Base-by-base conservation (phyloP, 2,113 vertebrate genomes). In the Miniopterus natalensis region DNA sequence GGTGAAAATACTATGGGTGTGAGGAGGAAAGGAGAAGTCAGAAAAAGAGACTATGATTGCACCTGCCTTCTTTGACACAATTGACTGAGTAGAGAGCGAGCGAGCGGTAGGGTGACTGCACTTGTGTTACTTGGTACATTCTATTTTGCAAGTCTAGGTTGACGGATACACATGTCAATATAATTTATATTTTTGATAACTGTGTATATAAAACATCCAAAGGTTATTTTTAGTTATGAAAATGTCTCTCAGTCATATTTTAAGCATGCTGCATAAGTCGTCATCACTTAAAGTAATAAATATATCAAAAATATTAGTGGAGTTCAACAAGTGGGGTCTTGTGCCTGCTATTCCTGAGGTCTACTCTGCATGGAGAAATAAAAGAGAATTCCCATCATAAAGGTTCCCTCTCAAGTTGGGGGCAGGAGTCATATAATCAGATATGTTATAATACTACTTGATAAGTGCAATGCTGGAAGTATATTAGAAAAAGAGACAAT, bases 281-380 rank as follows among this genome's bases (percentile, higher is more conserved):
- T 84, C 47, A 91, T 94, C 65, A 85, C 7, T 81, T 84, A 77
- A 86, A 93, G 40, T 68, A 95, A 78, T 29, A 93, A 94, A 84
- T 68, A 53, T 81, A 75, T 84, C 29, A 96, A n/a, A 80, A 94
- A 73, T 80, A 88, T 61, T 84, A 49, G 21, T 53, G 9, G 42
- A 75, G 31, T 55, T 78, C 47, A 78, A 25, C 15, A 90, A 75
- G 90, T 84, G 90, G 77, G 84, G 7, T 70, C 14, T 31, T 83
- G 79, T 47, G 15, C 25, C 8, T 86, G 4, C 29, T 91, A 29
- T 40, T 70, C 17, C 63, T 92, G 29, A 63, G 4, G 40, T 59
- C 74, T 40, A 74, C 66, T 25, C 59, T 70, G 21, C 11, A n/a
- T 31, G 55, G 5, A 83, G 90, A 68, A 68, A 78, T 86, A 51